Evolutionary conservation across 2,888 invertebrate genomes (phyloP), one percentile per base, ranked within the genome.

Genomic region (Drosophila subquinaria): DNA sequence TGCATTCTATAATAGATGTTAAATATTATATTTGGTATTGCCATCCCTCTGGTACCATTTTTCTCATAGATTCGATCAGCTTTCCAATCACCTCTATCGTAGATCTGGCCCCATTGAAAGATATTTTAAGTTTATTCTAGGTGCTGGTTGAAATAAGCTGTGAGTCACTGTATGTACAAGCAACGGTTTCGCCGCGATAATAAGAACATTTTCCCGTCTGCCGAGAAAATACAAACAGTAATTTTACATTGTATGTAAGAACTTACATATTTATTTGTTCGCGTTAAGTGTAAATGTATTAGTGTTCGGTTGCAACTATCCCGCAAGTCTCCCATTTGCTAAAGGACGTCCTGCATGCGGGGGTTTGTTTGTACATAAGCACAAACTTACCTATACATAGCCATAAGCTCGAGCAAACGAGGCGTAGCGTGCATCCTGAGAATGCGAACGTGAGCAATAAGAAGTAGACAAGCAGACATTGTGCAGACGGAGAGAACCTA

Each of bases 361-460:
- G 9, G 6, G 13, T 15, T 15, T 23, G 27, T 27, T 4, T 38
- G 13, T 17, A 59, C 11, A 40, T 30, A 40, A 30, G 17, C 17
- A 40, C 48, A 30, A 5, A 52, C 33, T 5, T 59, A 23, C 3
- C 35, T 45, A 52, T 23, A 35, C 30, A 53, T 40, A 11, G 33
- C 20, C 11, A 60, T 61, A 61, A 69, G 69, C 15, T 30, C 56
- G 13, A 51, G 40, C 61, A 64, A 43, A 36, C 60, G 50, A 38
- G 48, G 71, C 62, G 77, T 74, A 71, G 78, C 23, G 71, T 62
- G 51, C 48, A 64, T 74, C 74, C 79, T 74, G 68, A 63, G 72
- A 73, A 77, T 69, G 67, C 67, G 73, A 80, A 75, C 78, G 73
- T 81, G 82, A 70, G 76, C 76, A 78, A 74, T 72, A 82, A 69